Evolutionary conservation across 2,113 vertebrate species (phyloP).

Genomic region (Sturnira hondurensis): DNA sequence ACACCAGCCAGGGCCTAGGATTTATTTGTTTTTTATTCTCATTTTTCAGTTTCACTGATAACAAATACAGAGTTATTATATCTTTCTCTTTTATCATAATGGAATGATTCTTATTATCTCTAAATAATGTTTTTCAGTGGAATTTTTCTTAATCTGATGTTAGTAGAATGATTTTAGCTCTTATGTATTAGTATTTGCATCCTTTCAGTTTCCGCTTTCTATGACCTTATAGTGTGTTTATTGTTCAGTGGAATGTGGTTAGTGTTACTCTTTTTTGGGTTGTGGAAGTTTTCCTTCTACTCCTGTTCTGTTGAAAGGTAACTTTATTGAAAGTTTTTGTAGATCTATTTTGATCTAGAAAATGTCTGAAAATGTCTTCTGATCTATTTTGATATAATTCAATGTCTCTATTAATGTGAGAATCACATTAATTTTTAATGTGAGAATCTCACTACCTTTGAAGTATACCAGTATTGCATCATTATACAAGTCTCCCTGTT

Average conservation of each 20-base stretch:
- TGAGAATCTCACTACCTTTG: not conserved
- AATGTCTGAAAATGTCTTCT: too few species aligned
- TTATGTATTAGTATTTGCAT: not conserved
- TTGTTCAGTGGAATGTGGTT: not conserved
- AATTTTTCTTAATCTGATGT: not conserved
- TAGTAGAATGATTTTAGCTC: not conserved
- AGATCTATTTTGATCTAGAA: not conserved
- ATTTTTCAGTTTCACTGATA: not conserved
- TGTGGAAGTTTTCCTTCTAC: not conserved
- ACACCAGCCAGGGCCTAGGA: too few species aligned
- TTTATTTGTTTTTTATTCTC: not conserved
- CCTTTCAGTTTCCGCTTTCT: constrained; percentile 1
- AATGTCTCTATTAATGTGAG: not conserved
- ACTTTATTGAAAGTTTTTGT: not conserved
- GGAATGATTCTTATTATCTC: not conserved
- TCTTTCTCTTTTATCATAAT: constrained; percentile 8
- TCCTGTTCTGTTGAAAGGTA: not conserved
- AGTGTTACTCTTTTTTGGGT: not conserved
- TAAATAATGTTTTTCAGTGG: not conserved
- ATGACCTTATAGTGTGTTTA: not conserved
- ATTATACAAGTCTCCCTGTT: not conserved
- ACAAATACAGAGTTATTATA: not conserved
- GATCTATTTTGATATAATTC: not conserved
- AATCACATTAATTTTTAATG: not conserved
- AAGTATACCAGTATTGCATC: not conserved